These are phyloP conservation scores for Eupithecia abbreviata DNA, from an alignment of 2,888 invertebrate species.

Conservation along the genomic window DNA sequence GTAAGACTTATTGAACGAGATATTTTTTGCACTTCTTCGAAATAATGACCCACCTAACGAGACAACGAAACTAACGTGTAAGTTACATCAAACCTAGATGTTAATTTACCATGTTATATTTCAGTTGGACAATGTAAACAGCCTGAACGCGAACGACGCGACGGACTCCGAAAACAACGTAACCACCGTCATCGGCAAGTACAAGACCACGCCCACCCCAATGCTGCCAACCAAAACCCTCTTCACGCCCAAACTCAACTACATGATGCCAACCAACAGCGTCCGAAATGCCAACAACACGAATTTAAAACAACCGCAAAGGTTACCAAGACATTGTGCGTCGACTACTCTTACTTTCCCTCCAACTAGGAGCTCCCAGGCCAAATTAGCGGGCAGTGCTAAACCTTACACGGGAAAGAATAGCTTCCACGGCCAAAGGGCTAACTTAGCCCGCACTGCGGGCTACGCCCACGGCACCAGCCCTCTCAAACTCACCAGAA, in stretches of 20 bases:
- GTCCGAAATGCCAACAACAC: conserved; percentile 73
- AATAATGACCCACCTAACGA: background rate
- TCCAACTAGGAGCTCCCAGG: conserved; percentile 74
- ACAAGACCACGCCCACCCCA: conserved; percentile 75
- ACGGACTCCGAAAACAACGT: conserved; percentile 76
- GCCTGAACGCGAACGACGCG: conserved; percentile 70
- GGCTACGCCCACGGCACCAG: conserved; percentile 71
- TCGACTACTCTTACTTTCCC: conserved; percentile 78
- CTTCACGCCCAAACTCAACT: conserved; percentile 75
- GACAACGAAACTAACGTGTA: too few relatives aligned
- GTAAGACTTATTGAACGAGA: too few relatives aligned
- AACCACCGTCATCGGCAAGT: conserved; percentile 75
- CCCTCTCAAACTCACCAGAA: conserved; percentile 69
- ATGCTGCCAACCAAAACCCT: conserved; percentile 74
- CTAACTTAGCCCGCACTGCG: conserved; percentile 73
- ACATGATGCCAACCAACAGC: conserved; percentile 79
- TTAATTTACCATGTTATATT: conserved; percentile 31
- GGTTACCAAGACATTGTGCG: conserved; percentile 68
- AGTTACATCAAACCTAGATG: too few relatives aligned
- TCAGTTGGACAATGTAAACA: conserved; percentile 76
- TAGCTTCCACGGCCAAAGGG: conserved; percentile 76
- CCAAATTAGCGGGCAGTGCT: conserved; percentile 59
- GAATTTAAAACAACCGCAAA: conserved; percentile 70
- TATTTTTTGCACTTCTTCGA: background rate
- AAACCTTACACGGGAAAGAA: conserved; percentile 72